These are phyloP conservation scores for Lucilia cuprina DNA, from an alignment of 1,140 invertebrate species.

Conservation along the genomic window DNA sequence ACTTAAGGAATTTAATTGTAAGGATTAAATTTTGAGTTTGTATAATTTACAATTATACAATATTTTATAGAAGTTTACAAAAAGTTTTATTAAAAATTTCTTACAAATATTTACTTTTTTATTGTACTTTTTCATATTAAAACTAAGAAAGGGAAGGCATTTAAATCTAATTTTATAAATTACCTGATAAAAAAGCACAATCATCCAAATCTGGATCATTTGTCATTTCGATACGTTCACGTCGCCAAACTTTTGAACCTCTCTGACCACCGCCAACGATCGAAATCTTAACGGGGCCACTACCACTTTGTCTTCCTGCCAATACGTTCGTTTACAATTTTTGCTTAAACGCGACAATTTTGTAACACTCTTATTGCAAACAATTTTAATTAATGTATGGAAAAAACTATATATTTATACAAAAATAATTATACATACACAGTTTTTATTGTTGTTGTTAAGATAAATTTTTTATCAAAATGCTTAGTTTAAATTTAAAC, in stretches of 20 bases:
- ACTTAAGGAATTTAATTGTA: too few relatives aligned
- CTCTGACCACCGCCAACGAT: conserved; percentile 62
- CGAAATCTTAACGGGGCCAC: conserved; percentile 63
- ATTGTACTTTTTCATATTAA: too few relatives aligned
- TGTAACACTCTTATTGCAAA: not conserved
- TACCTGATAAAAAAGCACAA: conserved; percentile 90
- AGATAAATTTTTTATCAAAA: not conserved
- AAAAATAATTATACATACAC: not conserved
- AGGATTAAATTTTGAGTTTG: too few relatives aligned
- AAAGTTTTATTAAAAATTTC: too few relatives aligned
- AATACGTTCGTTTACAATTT: conserved; percentile 55
- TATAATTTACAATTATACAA: too few relatives aligned
- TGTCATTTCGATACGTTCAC: conserved; percentile 63
- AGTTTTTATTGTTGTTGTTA: not conserved
- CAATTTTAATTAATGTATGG: too few relatives aligned
- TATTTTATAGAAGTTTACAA: too few relatives aligned
- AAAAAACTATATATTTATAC: not conserved
- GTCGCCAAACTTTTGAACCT: conserved; percentile 62
- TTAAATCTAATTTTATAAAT: conserved; percentile 33
- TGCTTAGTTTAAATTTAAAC: not conserved
- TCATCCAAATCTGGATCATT: conserved; percentile 90
- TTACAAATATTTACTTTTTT: too few relatives aligned
- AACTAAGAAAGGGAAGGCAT: too few relatives aligned
- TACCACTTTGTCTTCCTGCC: conserved; percentile 61
- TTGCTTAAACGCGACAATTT: conserved; percentile 44